Evolutionary conservation across 2,888 invertebrate species (phyloP).

Genomic region (Drosophila multiciliata): DNA sequence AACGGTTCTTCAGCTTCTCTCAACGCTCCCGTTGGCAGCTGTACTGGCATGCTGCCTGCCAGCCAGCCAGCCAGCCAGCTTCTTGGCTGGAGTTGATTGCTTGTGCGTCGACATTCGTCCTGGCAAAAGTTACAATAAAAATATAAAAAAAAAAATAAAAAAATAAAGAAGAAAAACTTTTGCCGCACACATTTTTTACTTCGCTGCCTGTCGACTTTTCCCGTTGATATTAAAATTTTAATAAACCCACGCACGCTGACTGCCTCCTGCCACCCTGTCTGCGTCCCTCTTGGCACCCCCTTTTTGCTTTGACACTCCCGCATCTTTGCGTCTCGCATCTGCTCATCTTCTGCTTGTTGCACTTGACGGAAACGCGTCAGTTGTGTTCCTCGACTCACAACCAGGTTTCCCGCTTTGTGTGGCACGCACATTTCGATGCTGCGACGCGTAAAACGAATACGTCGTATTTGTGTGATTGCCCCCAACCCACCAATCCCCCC

Average conservation of each 20-base stretch:
- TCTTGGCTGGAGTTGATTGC: slow-evolving; percentile 60
- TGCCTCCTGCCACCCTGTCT: slow-evolving; percentile 16
- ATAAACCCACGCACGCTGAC: slow-evolving; percentile 74
- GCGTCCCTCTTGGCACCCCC: neutral
- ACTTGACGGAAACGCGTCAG: slow-evolving; percentile 79
- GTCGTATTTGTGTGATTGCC: slow-evolving; percentile 73
- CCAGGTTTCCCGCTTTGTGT: slow-evolving; percentile 36
- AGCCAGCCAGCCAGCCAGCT: neutral
- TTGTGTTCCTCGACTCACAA: slow-evolving; percentile 35
- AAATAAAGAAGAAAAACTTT: slow-evolving; percentile 44
- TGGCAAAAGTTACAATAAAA: slow-evolving; percentile 19
- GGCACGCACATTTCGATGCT: slow-evolving; percentile 78
- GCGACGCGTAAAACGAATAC: slow-evolving; percentile 76
- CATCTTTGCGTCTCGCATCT: slow-evolving; percentile 1
- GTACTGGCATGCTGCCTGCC: slow-evolving; percentile 35
- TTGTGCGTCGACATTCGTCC: slow-evolving; percentile 72
- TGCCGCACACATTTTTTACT: slow-evolving; percentile 77
- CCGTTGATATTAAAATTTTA: slow-evolving; percentile 81
- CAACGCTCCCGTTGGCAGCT: slow-evolving; percentile 23
- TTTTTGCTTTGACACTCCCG: neutral
- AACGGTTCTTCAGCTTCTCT: slow-evolving; percentile 16
- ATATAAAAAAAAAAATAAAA: slow-evolving; percentile 17
- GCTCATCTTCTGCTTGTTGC: slow-evolving; percentile 68
- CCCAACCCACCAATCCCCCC: neutral
- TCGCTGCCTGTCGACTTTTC: slow-evolving; percentile 73